Base-by-base conservation (phyloP, 2,113 vertebrate species). In the Australoheros scitulus region DNA sequence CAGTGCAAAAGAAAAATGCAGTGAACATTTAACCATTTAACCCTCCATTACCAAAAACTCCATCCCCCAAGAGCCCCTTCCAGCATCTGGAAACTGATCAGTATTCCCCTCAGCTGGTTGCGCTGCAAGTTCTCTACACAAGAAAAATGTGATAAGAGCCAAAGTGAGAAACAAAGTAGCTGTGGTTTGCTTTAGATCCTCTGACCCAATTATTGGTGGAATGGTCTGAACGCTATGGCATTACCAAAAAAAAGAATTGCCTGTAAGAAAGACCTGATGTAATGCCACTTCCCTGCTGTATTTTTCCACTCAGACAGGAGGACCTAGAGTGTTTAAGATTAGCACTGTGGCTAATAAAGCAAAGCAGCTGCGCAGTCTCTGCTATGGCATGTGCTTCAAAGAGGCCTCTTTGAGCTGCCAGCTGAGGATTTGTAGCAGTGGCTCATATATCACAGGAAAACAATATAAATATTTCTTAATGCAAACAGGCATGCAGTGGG, bases 221-320 rank as follows among this genome's bases (percentile, higher is more conserved):
- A 17, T 60, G 63, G 63, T 60, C 55, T 55, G 80, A 64, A 79
- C 52, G 52, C 68, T 79, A 75, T 80, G 7, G 52, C 41, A 68
- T 47, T 70, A 50, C 15, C 2, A 11, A 3, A 10, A 29, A 70
- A 76, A 80, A n/a, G n/a, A 77, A 29, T 84, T 81, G 70, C 70
- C 76, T 84, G 58, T 90, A 86, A 88, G 57, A 87, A 77, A 64
- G 61, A 18, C 76, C 61, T 55, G 72, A 61, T 64, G 58, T 81
- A 76, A 82, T 56, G 55, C 56, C 79, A 90, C 88, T 89, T 89
- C 87, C 58, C 8, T 81, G 58, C 81, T 87, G 93, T 93, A 90
- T 61, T 94, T 94, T 93, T 93, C 93, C 92, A 94, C 92, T 92
- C 77, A 89, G 86, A 84, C 82, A 79, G 74, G 82, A 80, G 61